A percentile compares a stretch with the other conserved stretches of the same genome.
These are phyloP conservation scores for Gortyna flavago DNA, from an alignment of 2,888 invertebrate genomes.

Conservation along the genomic window DNA sequence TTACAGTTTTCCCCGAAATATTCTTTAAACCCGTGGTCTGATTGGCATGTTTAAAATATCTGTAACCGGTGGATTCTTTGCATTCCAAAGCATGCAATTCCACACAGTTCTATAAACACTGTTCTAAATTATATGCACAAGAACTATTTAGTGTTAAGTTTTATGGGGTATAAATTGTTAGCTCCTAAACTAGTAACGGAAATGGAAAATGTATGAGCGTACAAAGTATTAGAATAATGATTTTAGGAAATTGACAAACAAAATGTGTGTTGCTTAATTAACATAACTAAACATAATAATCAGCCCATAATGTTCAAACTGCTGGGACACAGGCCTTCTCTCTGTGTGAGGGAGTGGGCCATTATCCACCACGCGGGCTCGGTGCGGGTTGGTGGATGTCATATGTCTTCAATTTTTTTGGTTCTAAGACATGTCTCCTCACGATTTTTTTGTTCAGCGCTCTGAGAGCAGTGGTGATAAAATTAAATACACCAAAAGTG, in stretches of 20 bases:
- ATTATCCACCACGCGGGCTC: no score
- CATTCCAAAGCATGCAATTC: conserved; percentile 33
- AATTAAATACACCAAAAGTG: no score
- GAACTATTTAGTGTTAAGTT: conserved; percentile 32
- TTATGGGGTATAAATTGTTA: conserved; percentile 47
- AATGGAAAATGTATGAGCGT: conserved; percentile 34
- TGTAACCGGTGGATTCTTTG: conserved; percentile 35
- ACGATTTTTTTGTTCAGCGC: no score
- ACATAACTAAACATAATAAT: no score
- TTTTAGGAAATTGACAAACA: conserved; percentile 20
- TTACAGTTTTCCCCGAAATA: conserved; percentile 36
- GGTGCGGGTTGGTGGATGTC: no score
- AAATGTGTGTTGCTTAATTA: not conserved
- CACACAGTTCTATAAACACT: conserved; percentile 23
- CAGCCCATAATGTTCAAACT: no score
- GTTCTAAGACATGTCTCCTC: no score
- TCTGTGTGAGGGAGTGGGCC: no score
- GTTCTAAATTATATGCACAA: conserved; percentile 24
- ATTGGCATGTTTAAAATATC: conserved; percentile 47
- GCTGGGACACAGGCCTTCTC: no score
- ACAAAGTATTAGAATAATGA: conserved; percentile 38
- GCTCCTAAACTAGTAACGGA: conserved; percentile 44
- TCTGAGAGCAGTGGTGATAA: no score
- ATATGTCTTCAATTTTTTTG: no score
- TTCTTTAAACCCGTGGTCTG: conserved; percentile 20